These are phyloP conservation scores for Autographa gamma DNA, from an alignment of 2,888 invertebrate genomes.

Conservation along the genomic window DNA sequence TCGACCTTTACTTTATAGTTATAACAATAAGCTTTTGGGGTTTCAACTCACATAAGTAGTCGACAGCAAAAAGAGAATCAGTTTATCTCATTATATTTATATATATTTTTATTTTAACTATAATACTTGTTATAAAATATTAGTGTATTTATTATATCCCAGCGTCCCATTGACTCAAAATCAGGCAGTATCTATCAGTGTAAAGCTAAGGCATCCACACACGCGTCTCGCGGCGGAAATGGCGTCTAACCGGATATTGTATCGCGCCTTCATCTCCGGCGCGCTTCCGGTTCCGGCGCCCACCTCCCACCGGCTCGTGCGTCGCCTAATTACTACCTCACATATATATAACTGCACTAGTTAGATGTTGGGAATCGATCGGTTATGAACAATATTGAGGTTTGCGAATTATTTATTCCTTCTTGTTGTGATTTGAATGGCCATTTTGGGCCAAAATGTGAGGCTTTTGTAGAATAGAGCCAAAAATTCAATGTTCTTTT, in stretches of 20 bases:
- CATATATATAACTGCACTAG: conserved; percentile 43
- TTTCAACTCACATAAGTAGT: no score
- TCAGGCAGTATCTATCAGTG: conserved; percentile 61
- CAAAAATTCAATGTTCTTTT: background rate
- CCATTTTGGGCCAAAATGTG: no score
- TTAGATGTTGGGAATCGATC: conserved; percentile 6
- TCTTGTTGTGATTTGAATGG: no score
- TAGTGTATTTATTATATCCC: background rate
- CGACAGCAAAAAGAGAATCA: no score
- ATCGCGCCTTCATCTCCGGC: conserved; percentile 89
- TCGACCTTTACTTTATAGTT: no score
- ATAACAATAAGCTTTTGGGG: no score
- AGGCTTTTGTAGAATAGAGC: no score
- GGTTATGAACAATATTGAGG: conserved; percentile 25
- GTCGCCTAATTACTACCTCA: conserved; percentile 85
- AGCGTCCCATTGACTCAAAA: conserved; percentile 62
- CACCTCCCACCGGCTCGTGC: conserved; percentile 74
- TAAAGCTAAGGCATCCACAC: conserved; percentile 74
- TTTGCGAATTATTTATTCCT: background rate
- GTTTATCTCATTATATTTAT: no score
- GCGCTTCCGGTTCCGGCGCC: conserved; percentile 84
- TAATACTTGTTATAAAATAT: background rate
- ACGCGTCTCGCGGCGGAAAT: conserved; percentile 87
- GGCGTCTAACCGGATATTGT: conserved; percentile 89
- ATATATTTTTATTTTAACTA: no score